phyloP scores from a whole-genome alignment of 2,797 vertebrate genomes.

The Cirrhinus mrigala region DNA sequence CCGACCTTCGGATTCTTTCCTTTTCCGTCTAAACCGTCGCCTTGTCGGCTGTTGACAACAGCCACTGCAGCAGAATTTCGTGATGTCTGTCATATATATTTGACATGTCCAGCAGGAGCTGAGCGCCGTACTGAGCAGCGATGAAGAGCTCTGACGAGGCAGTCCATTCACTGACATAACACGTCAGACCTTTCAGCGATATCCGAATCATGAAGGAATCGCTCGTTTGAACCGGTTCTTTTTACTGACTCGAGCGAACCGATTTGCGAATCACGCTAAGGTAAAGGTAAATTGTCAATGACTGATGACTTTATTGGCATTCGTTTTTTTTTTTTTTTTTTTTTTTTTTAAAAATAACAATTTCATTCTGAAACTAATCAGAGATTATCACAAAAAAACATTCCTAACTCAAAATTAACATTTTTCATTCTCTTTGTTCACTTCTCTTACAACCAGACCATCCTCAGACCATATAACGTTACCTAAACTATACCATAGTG shows the following conservation, averaged over 20 bases:
- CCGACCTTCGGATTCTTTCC: conserved; percentile 53
- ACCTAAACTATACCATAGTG: not conserved
- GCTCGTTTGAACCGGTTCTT: not conserved
- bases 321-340: no score
- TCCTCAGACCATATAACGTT: no score
- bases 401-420: no score
- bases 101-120: conserved; percentile 36
- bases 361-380: not conserved
- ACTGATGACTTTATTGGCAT: not conserved
- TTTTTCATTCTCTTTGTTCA: not conserved
- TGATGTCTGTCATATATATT: conserved; percentile 45
- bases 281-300: not conserved
- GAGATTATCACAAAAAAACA: no score
- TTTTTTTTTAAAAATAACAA: not conserved
- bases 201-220: conserved; percentile 41
- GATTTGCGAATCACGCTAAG: not conserved
- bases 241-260: not conserved
- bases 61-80: conserved; percentile 26
- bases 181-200: conserved; percentile 66
- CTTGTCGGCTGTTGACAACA: conserved; percentile 40
- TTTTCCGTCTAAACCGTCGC: conserved; percentile 40
- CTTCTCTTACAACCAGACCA: not conserved
- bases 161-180: conserved; percentile 58
- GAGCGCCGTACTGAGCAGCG: not conserved
- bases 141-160: not conserved